Evolutionary conservation across 2,888 invertebrate species (phyloP), one percentile per base, ranked within the genome.

Genomic region (Meteorus colon): DNA sequence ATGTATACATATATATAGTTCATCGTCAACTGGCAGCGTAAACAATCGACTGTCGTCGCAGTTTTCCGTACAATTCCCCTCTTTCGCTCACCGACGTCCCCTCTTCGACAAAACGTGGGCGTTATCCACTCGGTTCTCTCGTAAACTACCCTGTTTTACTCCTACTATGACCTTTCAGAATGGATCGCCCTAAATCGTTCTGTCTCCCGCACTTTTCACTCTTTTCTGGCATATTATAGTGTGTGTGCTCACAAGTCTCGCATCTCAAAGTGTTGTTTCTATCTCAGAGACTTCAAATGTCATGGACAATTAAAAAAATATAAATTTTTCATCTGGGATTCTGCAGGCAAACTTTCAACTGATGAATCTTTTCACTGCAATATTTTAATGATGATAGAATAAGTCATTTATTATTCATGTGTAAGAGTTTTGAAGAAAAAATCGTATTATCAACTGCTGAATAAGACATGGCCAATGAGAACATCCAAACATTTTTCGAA

Each of bases 101-200:
- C n/a, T 55, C 16, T 55, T 8, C 4, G 55, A 55, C 19, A 24
- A 73, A 73, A 69, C 55, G 75, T 65, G 75, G 75, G 73, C 70
- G 77, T 75, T 55, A 55, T 55, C 55, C 24, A 19, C 55, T 55
- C 24, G n/a, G 67, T 65, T 34, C 68, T 51, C 72, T 75, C 79
- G 77, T 79, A 79, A 79, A 79, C 73, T 72, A 37, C 70, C 51
- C 68, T 74, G 73, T 45, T 79, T 77, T 77, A 79, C 69, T 67
- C 68, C 72, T 62, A 34, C 48, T 51, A 71, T 76, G 79, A 79
- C 79, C 77, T 79, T 79, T 79, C 65, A 27, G 19, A 63, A 75
- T 19, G 41, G 60, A 65, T 41, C 65, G 31, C 65, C 24, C 69
- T 29, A 31, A 62, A 31, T 48, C 8, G 27, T 5, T 29, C 62